Conservation (phyloP, 2,113 vertebrate genomes). For the Pseudonaja textilis region DNA sequence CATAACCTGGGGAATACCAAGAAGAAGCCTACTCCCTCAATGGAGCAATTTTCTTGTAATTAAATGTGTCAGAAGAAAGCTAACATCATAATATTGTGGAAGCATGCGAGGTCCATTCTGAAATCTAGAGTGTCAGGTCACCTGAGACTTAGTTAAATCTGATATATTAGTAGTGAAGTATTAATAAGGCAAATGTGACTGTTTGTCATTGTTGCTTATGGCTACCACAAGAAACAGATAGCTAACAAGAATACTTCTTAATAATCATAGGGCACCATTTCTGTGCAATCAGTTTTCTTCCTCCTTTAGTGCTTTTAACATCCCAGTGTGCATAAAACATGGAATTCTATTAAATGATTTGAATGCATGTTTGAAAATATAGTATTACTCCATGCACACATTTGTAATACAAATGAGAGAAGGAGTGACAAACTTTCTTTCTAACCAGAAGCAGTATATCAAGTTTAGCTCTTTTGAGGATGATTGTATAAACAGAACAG, state of each 20-base stretch:
- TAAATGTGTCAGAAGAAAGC: conserved; percentile 36
- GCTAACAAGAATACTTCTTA: conserved; percentile 31
- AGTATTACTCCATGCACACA: background rate
- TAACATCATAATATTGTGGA: conserved; percentile 57
- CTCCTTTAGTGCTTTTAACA: conserved; percentile 26
- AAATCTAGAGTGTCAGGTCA: conserved; percentile 48
- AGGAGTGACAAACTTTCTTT: conserved; percentile 15
- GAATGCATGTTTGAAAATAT: conserved; percentile 40
- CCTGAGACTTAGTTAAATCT: conserved; percentile 45
- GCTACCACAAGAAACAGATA: background rate
- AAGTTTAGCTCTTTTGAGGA: conserved; percentile 28
- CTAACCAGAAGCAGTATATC: conserved; percentile 34
- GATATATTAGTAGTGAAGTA: conserved; percentile 50
- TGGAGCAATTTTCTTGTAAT: conserved; percentile 56
- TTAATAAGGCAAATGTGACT: conserved; percentile 44
- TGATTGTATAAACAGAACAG: background rate
- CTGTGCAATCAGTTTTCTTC: conserved; percentile 18
- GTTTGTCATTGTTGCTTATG: conserved; percentile 47
- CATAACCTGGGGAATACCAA: conserved; percentile 49
- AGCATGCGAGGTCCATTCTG: conserved; percentile 17
- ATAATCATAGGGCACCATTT: conserved; percentile 4
- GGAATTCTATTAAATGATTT: conserved; percentile 31
- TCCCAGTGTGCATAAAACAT: conserved; percentile 32
- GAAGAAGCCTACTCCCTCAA: conserved; percentile 16
- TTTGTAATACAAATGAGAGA: conserved; percentile 33